Percentiles rank a stretch among this genome's conserved stretches.
phyloP scores from a whole-genome alignment of 2,888 invertebrate genomes.

The Rhaphigaster nebulosa region DNA sequence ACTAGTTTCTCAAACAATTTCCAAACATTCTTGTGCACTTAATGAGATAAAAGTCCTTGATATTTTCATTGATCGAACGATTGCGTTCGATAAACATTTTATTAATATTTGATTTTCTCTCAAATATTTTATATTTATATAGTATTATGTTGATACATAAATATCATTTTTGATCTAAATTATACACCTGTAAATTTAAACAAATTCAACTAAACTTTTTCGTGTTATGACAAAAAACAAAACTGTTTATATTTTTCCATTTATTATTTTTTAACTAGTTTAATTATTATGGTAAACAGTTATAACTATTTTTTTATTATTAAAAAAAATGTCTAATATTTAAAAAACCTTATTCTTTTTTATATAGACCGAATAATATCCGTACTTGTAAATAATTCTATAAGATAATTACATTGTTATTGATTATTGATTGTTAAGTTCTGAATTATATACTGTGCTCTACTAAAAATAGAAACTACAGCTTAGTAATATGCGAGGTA shows the following conservation, averaged over 20 bases:
- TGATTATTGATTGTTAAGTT: slow-evolving; percentile 25
- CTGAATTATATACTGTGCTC: neutral
- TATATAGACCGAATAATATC: neutral
- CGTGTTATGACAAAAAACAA: no score
- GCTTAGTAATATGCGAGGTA: neutral
- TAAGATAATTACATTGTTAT: neutral
- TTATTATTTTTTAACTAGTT: neutral
- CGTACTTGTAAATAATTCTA: neutral
- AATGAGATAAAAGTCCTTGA: neutral
- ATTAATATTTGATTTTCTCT: neutral
- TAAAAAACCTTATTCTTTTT: neutral
- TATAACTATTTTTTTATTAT: neutral
- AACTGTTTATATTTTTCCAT: no score
- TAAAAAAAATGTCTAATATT: neutral
- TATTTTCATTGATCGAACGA: neutral
- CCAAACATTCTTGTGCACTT: neutral
- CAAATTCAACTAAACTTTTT: no score
- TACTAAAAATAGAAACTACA: neutral
- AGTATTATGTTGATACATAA: neutral
- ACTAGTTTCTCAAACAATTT: neutral
- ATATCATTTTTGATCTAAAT: no score
- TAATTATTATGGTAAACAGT: neutral
- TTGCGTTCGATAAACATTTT: neutral
- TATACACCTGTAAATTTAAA: neutral
- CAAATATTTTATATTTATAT: neutral